These are phyloP conservation scores for Poecilia latipinna DNA, from an alignment of 2,113 vertebrate genomes.

Conservation along the genomic window DNA sequence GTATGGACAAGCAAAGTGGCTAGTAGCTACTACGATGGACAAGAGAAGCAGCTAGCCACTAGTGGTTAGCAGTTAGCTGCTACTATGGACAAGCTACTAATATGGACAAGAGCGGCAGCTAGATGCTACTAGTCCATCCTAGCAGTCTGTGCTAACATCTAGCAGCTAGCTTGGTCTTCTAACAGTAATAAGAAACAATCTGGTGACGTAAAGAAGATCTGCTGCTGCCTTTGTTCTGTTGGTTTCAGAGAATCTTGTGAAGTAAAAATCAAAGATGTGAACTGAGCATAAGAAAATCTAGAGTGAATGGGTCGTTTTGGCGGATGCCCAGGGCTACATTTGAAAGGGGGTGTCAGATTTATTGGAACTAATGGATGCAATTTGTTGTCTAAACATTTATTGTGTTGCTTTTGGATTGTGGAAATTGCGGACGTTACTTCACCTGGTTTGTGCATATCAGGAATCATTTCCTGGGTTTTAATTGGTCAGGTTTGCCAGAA, in stretches of 20 bases:
- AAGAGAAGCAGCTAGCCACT: too few relatives aligned
- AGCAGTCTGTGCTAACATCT: too few relatives aligned
- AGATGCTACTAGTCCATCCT: too few relatives aligned
- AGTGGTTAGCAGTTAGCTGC: too few relatives aligned
- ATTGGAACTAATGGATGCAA: too few relatives aligned
- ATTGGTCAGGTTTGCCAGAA: background rate
- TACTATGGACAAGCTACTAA: too few relatives aligned
- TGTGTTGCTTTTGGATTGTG: too few relatives aligned
- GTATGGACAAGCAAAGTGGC: too few relatives aligned
- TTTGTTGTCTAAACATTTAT: too few relatives aligned
- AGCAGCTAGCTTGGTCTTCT: background rate
- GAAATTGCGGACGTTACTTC: too few relatives aligned
- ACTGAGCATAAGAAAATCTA: conserved; percentile 31
- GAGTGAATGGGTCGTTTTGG: conserved; percentile 18
- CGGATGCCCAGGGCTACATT: background rate
- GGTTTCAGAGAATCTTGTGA: conserved; percentile 35
- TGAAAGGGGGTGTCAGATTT: background rate
- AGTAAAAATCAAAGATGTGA: conserved; percentile 58
- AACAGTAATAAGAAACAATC: conserved; percentile 16
- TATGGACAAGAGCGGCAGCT: too few relatives aligned
- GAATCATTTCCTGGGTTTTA: background rate
- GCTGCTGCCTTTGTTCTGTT: conserved; percentile 34
- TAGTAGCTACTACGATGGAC: too few relatives aligned
- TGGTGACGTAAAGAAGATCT: conserved; percentile 17
- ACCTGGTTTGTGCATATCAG: background rate